Percentiles rank a stretch among this genome's conserved stretches.
phyloP scores from a whole-genome alignment of 2,113 vertebrate species.

The Furnarius figulus region DNA sequence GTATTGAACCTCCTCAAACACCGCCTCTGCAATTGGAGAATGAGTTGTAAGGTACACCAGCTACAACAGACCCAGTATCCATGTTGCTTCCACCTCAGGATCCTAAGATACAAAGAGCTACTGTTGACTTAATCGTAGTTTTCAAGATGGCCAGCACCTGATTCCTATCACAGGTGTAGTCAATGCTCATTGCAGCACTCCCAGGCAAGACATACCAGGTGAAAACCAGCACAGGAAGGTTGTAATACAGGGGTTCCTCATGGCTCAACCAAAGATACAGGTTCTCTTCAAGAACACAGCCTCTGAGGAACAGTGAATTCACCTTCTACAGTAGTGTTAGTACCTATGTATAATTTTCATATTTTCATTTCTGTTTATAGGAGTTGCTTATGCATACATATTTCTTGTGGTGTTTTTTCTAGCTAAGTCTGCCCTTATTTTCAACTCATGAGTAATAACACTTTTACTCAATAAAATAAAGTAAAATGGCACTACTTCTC shows the following conservation, averaged over 20 bases:
- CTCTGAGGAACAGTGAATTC: not conserved
- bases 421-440: conserved; percentile 7
- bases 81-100: accelerated
- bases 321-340: not conserved
- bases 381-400: not conserved
- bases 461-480: not conserved
- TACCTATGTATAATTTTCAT: not conserved
- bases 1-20: not conserved
- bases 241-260: not conserved
- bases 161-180: not conserved
- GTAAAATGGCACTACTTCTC: not conserved
- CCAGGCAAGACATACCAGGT: not conserved
- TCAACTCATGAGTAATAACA: not conserved
- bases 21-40: not conserved
- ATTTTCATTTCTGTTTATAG: conserved; percentile 21
- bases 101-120: accelerated
- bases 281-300: not conserved
- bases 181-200: not conserved
- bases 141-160: not conserved
- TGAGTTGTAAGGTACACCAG: accelerated
- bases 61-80: not conserved
- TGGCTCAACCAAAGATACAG: not conserved
- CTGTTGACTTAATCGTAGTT: not conserved
- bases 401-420: not conserved
- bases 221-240: not conserved